Evolutionary conservation across 2,113 vertebrate species (phyloP), one percentile per base, ranked within the genome.

Genomic region (Monopterus albus): DNA sequence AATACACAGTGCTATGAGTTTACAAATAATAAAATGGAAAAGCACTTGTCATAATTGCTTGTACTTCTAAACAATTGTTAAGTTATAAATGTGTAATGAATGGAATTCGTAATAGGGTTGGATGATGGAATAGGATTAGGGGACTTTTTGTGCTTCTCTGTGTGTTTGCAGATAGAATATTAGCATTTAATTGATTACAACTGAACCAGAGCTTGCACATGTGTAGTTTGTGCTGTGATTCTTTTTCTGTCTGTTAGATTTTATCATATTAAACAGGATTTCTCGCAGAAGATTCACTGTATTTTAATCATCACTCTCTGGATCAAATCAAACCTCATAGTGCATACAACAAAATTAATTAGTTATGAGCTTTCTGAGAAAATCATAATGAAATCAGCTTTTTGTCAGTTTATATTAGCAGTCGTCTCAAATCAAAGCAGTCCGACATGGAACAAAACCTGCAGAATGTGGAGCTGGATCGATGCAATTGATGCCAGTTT

Each of bases 21-120:
- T 46, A 72, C n/a, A 5, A 62, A 46, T 57, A 57, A 29, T 56
- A 49, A 50, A 60, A 40, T 35, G 8, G 25, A 53, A 50, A 72
- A 45, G 10, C 60, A 65, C 58, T 70, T 18, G 23, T 66, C 35
- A 51, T 59, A 66, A 72, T 49, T 75, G 53, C 71, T 38, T 40
- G 58, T 31, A 39, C 57, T 78, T 60, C 18, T 38, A 40, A 78
- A 66, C 25, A 20, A 42, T 40, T 65, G 42, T 51, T 74, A 33
- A 33, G n/a, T 45, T 40, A 47, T 17, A 69, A 58, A 75, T 40
- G 49, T 65, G 56, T 18, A 49, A 43, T 55, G 23, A 66, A 23
- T 42, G 45, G 6, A 68, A 38, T n/a, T 25, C 15, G 42, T 65
- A 52, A 81, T 14, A 43, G 15, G 29, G 9, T 29, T 61, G 11